Base-by-base conservation (phyloP, 1,140 invertebrate genomes). In the Ceratosolen solmsi region DNA sequence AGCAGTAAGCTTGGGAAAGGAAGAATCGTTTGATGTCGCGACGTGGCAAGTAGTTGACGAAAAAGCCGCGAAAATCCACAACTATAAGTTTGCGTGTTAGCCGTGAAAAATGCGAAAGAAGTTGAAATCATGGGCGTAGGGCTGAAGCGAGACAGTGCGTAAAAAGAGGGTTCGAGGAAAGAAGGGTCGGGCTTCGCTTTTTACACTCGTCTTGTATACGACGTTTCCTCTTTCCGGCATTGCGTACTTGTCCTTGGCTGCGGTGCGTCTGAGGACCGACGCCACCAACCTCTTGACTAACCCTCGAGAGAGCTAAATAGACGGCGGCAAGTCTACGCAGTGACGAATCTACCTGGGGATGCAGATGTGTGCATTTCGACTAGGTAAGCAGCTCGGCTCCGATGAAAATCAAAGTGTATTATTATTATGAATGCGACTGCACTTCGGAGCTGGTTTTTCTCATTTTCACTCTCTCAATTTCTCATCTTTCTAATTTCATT, bases 251-350 rank as follows among this genome's bases (percentile, higher is more conserved):
- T 25, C 58, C 36, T 75, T 77, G 60, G 30, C 60, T 30, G 60
- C 22, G 46, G 25, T 15, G 46, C 46, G 76, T 68, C 76, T 51
- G 76, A 54, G 46, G 63, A 46, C 63, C 56, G 41, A 51, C 46
- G 76, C 41, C 41, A 58, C n/a, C 36, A 8, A 46, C 1, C 74
- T 30, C 56, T 46, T 25, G 41, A 46, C 56, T n/a, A 17, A 27
- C 17, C 41, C 63, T 68, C 46, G 46, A 78, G 76, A 78, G 63
- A 41, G 41, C 46, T 68, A 68, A 78, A 51, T 41, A 68, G 60
- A 25, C 17, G n/a, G 58, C 0, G 9, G 54, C 54, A 25, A 25
- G 54, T n/a, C 54, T 56, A 56, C 54, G n/a, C n/a, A n/a, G n/a
- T n/a, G n/a, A n/a, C n/a, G n/a, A 36, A 33, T 33, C 27, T 30